A percentile compares a stretch with the other conserved stretches of the same genome.
Conservation (phyloP, 2,797 vertebrate species). For the Paratrypauchen microcephalus region DNA sequence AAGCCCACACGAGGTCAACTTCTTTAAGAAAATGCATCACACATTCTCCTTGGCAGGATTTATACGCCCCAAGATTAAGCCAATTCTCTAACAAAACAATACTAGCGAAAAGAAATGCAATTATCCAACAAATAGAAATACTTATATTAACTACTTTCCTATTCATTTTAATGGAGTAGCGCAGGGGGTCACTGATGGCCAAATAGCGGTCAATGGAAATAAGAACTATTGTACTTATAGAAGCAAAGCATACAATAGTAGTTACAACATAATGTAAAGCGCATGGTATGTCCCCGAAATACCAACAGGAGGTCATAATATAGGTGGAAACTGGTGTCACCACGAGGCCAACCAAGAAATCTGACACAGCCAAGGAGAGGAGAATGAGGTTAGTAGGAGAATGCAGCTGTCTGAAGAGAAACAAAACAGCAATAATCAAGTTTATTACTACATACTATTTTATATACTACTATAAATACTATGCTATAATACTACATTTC, state of each 20-base stretch:
- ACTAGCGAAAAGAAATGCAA: slow-evolving; percentile 7
- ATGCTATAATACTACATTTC: too few relatives aligned
- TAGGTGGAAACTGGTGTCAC: not conserved
- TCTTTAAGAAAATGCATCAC: not conserved
- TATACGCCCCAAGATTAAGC: slow-evolving; percentile 1
- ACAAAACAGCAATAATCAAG: too few relatives aligned
- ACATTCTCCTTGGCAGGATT: not conserved
- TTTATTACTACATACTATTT: too few relatives aligned
- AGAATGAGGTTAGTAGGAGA: slow-evolving; percentile 16
- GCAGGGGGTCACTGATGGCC: slow-evolving; percentile 17
- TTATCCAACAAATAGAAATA: slow-evolving; percentile 30
- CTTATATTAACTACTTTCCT: not conserved
- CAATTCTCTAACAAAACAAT: not conserved
- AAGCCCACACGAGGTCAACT: not conserved
- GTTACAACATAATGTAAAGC: not conserved
- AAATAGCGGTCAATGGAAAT: slow-evolving; percentile 17
- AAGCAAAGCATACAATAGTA: not conserved
- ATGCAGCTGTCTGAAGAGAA: slow-evolving; percentile 7
- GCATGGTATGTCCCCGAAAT: not conserved
- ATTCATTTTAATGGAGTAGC: slow-evolving; percentile 15
- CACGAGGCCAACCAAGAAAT: slow-evolving; percentile 12
- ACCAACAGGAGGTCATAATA: not conserved
- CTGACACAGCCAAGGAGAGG: slow-evolving; percentile 21
- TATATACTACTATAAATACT: too few relatives aligned
- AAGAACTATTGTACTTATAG: not conserved